Evolutionary conservation across 2,888 invertebrate genomes (phyloP).

Genomic region (Mechanitis mazaeus): DNA sequence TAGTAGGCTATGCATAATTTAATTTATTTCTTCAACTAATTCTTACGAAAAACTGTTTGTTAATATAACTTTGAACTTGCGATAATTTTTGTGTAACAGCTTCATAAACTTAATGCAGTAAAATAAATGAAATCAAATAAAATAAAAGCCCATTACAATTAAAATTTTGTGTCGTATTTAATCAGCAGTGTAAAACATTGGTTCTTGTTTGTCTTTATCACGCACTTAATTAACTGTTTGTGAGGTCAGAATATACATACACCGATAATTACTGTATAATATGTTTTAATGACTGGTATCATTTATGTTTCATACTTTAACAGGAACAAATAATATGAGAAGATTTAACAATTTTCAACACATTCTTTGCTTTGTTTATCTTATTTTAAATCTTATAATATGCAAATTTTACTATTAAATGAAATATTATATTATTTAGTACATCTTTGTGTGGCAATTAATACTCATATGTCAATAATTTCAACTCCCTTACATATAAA

Average conservation of each 20-base stretch:
- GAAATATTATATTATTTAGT: too few relatives aligned
- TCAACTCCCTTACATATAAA: too few relatives aligned
- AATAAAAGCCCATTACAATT: slow-evolving; percentile 14
- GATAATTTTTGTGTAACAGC: background rate
- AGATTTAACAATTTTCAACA: too few relatives aligned
- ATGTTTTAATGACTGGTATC: slow-evolving; percentile 20
- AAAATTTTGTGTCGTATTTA: slow-evolving; percentile 17
- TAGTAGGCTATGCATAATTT: too few relatives aligned
- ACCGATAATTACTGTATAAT: slow-evolving; percentile 27
- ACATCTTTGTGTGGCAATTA: too few relatives aligned
- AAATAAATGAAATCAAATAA: slow-evolving; percentile 6
- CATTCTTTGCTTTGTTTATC: too few relatives aligned
- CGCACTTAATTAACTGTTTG: slow-evolving; percentile 31
- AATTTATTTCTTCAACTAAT: too few relatives aligned
- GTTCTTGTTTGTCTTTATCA: slow-evolving; percentile 30
- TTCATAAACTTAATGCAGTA: background rate
- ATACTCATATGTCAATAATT: too few relatives aligned
- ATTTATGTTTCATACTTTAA: slow-evolving; percentile 11
- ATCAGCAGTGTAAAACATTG: slow-evolving; percentile 21
- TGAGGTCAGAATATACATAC: slow-evolving; percentile 25
- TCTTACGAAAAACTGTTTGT: too few relatives aligned
- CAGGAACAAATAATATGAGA: background rate
- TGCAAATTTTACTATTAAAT: too few relatives aligned
- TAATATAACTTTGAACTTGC: too few relatives aligned
- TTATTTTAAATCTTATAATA: too few relatives aligned